phyloP scores from a whole-genome alignment of 2,888 invertebrate species.

The Argyresthia goedartella region DNA sequence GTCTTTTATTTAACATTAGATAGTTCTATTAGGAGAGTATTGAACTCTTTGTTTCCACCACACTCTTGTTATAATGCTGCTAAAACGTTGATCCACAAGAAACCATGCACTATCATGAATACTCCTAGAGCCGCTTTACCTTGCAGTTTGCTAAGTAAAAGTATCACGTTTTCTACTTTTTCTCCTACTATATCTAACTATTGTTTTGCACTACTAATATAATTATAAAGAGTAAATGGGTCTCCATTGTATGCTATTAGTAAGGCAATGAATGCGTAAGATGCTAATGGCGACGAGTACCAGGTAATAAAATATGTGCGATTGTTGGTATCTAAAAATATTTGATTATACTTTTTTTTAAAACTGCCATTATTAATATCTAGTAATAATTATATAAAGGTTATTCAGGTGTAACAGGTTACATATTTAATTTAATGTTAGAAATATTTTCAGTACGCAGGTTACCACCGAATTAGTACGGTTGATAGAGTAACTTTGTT shows the following conservation, averaged over 20 bases:
- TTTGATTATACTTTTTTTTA: too few species aligned
- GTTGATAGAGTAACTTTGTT: too few species aligned
- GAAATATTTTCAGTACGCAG: too few species aligned
- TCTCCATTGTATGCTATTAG: not conserved
- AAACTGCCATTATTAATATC: too few species aligned
- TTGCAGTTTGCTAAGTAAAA: conserved; percentile 4
- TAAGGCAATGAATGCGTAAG: not conserved
- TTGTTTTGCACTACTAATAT: conserved; percentile 7
- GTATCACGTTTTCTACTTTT: conserved; percentile 6
- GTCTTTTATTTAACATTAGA: conserved; percentile 4
- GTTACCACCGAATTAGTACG: too few species aligned
- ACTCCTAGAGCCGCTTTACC: conserved; percentile 1
- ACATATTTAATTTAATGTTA: too few species aligned
- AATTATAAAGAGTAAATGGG: conserved; percentile 7
- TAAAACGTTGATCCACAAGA: not conserved
- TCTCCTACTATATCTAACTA: conserved; percentile 3
- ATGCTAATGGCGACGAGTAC: too few species aligned
- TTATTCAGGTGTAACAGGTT: too few species aligned
- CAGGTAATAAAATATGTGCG: too few species aligned
- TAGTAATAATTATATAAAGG: too few species aligned
- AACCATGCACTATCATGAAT: not conserved
- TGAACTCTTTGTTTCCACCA: conserved; percentile 4
- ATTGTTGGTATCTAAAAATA: too few species aligned
- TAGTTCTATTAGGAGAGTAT: not conserved
- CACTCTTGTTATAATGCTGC: conserved; percentile 3